Conservation (phyloP, 92 coral and sea anemone genomes). For the Umimayanthus kanabou region DNA sequence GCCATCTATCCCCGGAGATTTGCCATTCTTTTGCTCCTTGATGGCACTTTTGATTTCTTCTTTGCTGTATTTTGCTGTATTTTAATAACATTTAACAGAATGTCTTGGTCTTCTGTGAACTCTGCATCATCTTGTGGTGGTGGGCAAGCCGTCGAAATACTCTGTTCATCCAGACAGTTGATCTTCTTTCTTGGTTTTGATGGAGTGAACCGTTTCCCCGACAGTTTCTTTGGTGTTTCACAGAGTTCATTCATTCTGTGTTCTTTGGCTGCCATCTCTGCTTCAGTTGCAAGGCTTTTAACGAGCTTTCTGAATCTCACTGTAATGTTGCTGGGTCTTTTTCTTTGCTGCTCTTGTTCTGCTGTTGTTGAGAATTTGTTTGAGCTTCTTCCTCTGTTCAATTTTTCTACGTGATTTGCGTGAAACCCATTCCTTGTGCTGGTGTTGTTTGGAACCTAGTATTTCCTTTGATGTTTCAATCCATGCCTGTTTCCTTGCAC, state of each 20-base stretch:
- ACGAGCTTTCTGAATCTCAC: neutral
- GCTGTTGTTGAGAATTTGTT: conserved; percentile 5
- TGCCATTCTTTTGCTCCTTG: no score
- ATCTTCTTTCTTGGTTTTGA: neutral
- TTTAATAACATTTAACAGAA: no score
- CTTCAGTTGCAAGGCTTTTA: neutral
- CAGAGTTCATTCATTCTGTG: neutral
- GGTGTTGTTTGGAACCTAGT: conserved; percentile 14
- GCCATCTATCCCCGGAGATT: no score
- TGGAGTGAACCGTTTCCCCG: no score
- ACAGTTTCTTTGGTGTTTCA: neutral
- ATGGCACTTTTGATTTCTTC: no score
- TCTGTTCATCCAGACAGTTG: neutral
- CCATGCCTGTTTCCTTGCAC: no score
- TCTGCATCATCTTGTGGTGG: no score
- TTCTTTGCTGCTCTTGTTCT: neutral
- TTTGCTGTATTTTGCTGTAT: no score
- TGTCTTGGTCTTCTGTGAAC: no score
- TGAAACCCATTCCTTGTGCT: no score
- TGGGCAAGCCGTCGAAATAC: conserved; percentile 3
- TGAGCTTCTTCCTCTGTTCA: neutral
- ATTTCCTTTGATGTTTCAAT: neutral
- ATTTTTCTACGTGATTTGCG: no score
- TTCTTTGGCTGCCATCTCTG: neutral
- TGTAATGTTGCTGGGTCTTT: conserved; percentile 7